Evolutionary conservation across 2,888 invertebrate species (phyloP), one percentile per base, ranked within the genome.

Genomic region (Elegia similella): DNA sequence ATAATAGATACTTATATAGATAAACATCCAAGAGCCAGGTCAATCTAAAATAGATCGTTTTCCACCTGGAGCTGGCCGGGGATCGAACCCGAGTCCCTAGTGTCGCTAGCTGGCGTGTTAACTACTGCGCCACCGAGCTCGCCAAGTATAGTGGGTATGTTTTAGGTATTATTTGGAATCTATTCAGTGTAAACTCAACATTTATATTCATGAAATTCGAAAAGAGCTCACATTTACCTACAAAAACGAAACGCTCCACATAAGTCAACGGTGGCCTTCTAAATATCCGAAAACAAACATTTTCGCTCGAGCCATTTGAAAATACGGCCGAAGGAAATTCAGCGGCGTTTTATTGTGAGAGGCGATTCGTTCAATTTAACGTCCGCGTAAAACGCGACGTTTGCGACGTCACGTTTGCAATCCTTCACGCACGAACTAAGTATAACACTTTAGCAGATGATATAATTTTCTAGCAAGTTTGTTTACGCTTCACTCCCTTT

Each of bases 281-380:
- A 78, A 81, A 80, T 76, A 81, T 82, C 76, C 79, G 73, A 75
- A 76, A 80, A 81, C 78, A 82, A 82, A 83, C 81, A 85, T 82
- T 82, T 73, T 77, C 65, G 59, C 68, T 68, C 59, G 48, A 56
- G 55, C 61, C 60, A 47, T 58, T 59, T 56, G 73, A 72, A 80
- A 83, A 82, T 78, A 78, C 73, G 67, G 73, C 73, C 67, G 62
- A 70, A 72, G 72, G 71, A 76, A 79, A 77, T 80, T 78, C 73
- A 62, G 70, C 68, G 70, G 60, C 64, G 69, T 83, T 84, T 84
- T 84, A 82, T 82, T 78, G 79, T 80, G 68, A 69, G 67, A 66
- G 74, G 67, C 69, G 71, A 72, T 69, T 73, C 71, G 72, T 75
- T 72, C 66, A 66, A 66, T 77, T 79, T 82, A 81, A 81, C 75